Evolutionary conservation across 1,140 invertebrate species (phyloP).

Genomic region (Chironomus striatipennis): DNA sequence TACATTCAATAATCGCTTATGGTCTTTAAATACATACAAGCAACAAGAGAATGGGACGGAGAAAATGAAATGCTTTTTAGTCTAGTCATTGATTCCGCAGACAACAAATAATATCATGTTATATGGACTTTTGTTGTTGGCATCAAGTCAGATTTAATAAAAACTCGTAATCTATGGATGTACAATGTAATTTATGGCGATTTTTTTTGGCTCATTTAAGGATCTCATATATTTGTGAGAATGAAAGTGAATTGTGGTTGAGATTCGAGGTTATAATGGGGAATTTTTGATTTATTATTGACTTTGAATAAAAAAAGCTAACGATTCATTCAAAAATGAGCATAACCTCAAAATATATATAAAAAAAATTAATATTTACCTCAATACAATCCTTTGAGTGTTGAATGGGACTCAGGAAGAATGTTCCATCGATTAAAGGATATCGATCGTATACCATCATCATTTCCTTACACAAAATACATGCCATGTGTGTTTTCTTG

Average conservation of each 20-base stretch:
- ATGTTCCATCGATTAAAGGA: constrained; percentile 93
- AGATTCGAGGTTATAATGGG: too few species aligned
- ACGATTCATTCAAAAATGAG: too few species aligned
- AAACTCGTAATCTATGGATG: background rate
- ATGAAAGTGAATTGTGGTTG: too few species aligned
- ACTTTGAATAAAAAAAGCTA: too few species aligned
- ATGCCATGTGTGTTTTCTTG: constrained; percentile 71
- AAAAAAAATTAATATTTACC: constrained; percentile 49
- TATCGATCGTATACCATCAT: constrained; percentile 93
- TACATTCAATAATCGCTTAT: background rate
- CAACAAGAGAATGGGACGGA: too few species aligned
- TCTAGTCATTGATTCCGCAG: constrained; percentile 19
- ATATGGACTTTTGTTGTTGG: background rate
- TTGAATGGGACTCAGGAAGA: constrained; percentile 89
- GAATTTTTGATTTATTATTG: too few species aligned
- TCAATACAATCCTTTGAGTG: constrained; percentile 76
- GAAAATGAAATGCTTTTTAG: background rate
- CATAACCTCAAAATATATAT: too few species aligned
- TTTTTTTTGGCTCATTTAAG: background rate
- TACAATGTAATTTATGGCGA: background rate
- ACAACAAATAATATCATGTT: background rate
- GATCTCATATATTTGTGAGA: too few species aligned
- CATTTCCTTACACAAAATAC: constrained; percentile 79
- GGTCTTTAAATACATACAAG: constrained; percentile 21
- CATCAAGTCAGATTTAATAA: too few species aligned